phyloP scores from a whole-genome alignment of 2,797 vertebrate species.

The Pampus argenteus region DNA sequence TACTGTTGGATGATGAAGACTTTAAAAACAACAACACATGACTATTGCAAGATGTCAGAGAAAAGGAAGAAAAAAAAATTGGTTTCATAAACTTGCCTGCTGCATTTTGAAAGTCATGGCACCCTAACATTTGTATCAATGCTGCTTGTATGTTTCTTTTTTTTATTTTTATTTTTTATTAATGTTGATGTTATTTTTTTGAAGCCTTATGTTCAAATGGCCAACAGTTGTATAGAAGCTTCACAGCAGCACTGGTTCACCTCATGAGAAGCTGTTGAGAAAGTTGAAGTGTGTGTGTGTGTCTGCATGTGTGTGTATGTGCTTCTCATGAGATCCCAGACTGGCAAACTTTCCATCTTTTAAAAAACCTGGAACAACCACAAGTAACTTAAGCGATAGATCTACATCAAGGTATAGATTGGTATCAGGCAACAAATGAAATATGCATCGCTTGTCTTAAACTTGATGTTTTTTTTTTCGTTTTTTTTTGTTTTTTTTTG shows the following conservation, averaged over 20 bases:
- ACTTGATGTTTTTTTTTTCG: conserved; percentile 82
- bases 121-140: conserved; percentile 87
- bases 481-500: conserved; percentile 39
- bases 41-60: conserved; percentile 79
- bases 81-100: conserved; percentile 78
- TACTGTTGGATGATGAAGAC: conserved; percentile 83
- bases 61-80: conserved; percentile 57
- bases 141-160: conserved; percentile 89
- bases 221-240: conserved; percentile 78
- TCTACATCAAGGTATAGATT: conserved; percentile 70
- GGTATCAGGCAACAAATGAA: conserved; percentile 81
- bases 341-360: conserved; percentile 59
- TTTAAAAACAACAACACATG: conserved; percentile 71
- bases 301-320: conserved; percentile 32
- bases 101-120: conserved; percentile 86
- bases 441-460: conserved; percentile 89
- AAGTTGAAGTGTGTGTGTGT: conserved; percentile 28
- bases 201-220: conserved; percentile 80
- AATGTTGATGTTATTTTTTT: conserved; percentile 57
- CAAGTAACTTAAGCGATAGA: conserved; percentile 65
- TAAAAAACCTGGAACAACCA: conserved; percentile 68
- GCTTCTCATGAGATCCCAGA: conserved; percentile 64
- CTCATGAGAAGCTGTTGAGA: conserved; percentile 70
- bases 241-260: conserved; percentile 76
- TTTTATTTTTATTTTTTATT: conserved; percentile 47